Evolutionary conservation across 2,113 vertebrate genomes (phyloP), one percentile per base, ranked within the genome.

Genomic region (Cinclus mexicanus): DNA sequence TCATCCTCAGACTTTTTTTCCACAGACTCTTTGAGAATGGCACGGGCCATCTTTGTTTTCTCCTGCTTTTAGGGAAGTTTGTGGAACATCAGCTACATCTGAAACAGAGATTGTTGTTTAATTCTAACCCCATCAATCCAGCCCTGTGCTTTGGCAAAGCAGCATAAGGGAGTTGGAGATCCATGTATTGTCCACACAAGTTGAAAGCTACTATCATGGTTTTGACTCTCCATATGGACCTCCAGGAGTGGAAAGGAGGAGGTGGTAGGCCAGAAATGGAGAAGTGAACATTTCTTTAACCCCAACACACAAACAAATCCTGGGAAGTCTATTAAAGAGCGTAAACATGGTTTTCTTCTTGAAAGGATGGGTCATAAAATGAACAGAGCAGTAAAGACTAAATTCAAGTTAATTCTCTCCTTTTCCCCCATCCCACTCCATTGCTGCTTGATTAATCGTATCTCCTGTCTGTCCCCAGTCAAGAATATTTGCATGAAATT

Each of bases 141-240:
- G 70, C 7, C 31, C 67, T 41, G 21, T 1, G 2, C 29, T 88
- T 78, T 81, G 23, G 35, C 47, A 55, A 74, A 56, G 56, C 46
- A 87, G 28, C 57, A 6, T 44, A 53, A 78, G 14, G 42, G 23
- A 72, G 33, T 19, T 1, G 1, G 57, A 79, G 42, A 59, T 44
- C 56, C 41, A 35, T 0, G 0, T 44, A 12, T 42, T 90, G 55
- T 74, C 33, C 10, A 2, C 2, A 16, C 3, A 18, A 11, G 14
- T 6, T 93, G 20, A 33, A 22, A 67, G 42, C 31, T 2, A 3
- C 37, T 81, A 3, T 49, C 24, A 20, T 44, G 37, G 11, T 41
- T 46, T 69, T 69, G 37, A 29, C 35, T 68, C 20, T 81, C 24
- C 1, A 1, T 20, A 24, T 55, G 33, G 72, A 37, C 35, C 87